Evolutionary conservation across 92 coral and sea anemone species (phyloP).

Genomic region (Zoanthus sansibaricus): DNA sequence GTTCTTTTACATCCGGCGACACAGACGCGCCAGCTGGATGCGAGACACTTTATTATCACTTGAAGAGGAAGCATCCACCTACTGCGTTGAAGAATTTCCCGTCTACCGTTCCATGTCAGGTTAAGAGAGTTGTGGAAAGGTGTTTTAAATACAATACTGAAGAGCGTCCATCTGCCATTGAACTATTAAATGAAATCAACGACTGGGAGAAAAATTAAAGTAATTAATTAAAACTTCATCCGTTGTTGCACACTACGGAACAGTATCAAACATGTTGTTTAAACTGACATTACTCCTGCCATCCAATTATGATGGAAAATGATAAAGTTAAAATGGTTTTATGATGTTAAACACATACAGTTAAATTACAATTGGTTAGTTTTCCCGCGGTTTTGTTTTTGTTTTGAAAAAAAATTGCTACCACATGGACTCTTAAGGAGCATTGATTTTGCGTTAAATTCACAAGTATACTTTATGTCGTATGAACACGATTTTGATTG

Average conservation of each 20-base stretch:
- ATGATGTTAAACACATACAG: neutral
- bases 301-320: neutral
- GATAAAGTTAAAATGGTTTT: conserved; percentile 1
- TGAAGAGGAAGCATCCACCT: conserved; percentile 8
- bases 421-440: conserved; percentile 12
- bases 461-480: neutral
- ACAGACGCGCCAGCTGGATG: neutral
- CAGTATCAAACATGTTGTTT: neutral
- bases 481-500: neutral
- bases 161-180: conserved; percentile 10
- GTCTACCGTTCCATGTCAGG: conserved; percentile 2
- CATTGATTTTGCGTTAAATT: neutral
- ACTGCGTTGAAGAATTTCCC: neutral
- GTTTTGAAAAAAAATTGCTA: neutral
- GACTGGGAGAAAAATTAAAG: conserved; percentile 4
- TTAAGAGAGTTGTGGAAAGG: conserved; percentile 5
- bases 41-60: conserved; percentile 12
- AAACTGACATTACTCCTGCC: neutral
- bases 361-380: neutral
- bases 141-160: neutral
- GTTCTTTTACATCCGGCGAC: neutral
- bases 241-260: neutral
- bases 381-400: neutral
- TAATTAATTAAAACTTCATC: neutral
- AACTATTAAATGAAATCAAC: conserved; percentile 9